Evolutionary conservation across 2,888 invertebrate genomes (phyloP), one percentile per base, ranked within the genome.

Genomic region (Pecten maximus): DNA sequence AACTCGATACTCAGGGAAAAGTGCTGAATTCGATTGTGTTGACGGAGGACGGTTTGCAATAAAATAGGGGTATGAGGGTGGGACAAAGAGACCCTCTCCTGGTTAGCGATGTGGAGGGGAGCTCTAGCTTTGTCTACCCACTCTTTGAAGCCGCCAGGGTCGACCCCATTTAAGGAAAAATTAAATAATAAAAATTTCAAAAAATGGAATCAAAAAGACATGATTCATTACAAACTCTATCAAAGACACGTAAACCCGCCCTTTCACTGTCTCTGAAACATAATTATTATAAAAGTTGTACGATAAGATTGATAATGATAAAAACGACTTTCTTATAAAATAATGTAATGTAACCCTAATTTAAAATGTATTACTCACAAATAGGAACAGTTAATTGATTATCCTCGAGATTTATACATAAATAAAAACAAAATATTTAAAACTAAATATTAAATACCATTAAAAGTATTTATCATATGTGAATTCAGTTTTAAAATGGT

Each of bases 111-210:
- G 74, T 35, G 74, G 74, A 74, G 74, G 74, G 74, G 74, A n/a
- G 23, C 19, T 2, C 74, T 23, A 74, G 74, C 74, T 74, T 74
- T 74, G 74, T 74, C 35, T 74, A 35, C 74, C 35, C 74, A 74
- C 74, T 74, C 74, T 74, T 74, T 74, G 74, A 74, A 74, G 74
- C 74, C 8, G 74, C 74, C 74, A 74, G 74, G 74, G 74, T 74
- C 74, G 74, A 74, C 74, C 74, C 74, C 74, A 74, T 74, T 74
- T 74, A 74, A 74, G 74, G 74, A 74, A 74, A 74, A 74, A 74
- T 74, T 74, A 74, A 74, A 74, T 74, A 74, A 74, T 74, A 74
- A 74, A 74, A 74, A 74, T 35, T 74, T 74, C 74, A 74, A 74
- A 74, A 74, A 74, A 74, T 74, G 74, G 74, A 74, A 74, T 74